Conservation (phyloP, 2,113 vertebrate genomes). For the Heloderma charlesbogerti region DNA sequence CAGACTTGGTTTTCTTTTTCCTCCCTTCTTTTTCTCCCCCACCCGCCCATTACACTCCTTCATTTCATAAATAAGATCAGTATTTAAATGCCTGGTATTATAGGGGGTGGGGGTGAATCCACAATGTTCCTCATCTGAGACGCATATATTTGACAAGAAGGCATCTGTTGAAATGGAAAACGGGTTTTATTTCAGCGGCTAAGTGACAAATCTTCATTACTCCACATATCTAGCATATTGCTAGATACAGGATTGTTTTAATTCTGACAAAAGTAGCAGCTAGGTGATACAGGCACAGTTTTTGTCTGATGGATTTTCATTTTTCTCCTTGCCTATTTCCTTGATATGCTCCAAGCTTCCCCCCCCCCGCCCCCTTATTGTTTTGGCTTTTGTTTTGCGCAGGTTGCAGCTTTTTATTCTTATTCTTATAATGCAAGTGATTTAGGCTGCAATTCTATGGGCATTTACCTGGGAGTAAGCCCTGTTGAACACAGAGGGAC, state of each 20-base stretch:
- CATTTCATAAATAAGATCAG: conserved; percentile 67
- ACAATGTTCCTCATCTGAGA: conserved; percentile 70
- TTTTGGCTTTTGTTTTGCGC: conserved; percentile 19
- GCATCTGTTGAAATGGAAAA: conserved; percentile 68
- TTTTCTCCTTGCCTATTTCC: conserved; percentile 50
- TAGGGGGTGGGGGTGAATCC: conserved; percentile 63
- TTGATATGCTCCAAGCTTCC: conserved; percentile 29
- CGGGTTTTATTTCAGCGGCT: conserved; percentile 72
- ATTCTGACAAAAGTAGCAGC: conserved; percentile 63
- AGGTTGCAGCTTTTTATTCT: conserved; percentile 39
- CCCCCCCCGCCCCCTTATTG: not conserved
- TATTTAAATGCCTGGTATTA: conserved; percentile 72
- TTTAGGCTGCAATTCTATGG: conserved; percentile 26
- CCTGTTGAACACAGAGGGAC: not conserved
- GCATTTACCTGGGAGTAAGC: not conserved
- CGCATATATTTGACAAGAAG: conserved; percentile 71
- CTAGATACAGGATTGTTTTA: conserved; percentile 60
- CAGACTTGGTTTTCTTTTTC: conserved; percentile 69
- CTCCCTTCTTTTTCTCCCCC: conserved; percentile 36
- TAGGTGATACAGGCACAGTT: conserved; percentile 38
- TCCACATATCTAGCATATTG: conserved; percentile 45
- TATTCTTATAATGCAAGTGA: not conserved
- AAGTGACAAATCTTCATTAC: conserved; percentile 71
- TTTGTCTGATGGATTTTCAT: conserved; percentile 55
- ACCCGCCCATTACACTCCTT: conserved; percentile 22